Percentiles rank a stretch among this genome's conserved stretches.
phyloP scores from a whole-genome alignment of 2,888 invertebrate species.

The Julus scandinavius region DNA sequence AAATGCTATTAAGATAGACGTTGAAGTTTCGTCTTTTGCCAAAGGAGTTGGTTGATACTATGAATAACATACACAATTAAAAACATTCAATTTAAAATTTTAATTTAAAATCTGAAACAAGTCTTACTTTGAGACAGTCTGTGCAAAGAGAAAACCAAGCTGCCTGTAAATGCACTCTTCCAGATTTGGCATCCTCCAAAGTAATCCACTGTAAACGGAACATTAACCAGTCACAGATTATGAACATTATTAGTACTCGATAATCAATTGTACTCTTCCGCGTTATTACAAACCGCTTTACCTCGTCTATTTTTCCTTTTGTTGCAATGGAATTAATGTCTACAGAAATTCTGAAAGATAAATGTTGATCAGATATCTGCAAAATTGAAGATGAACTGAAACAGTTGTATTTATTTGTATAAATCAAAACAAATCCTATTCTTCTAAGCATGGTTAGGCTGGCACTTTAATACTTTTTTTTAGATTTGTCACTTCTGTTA shows the following conservation, averaged over 20 bases:
- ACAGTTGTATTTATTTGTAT: background rate
- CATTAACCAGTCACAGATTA: background rate
- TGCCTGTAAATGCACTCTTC: slow-evolving; percentile 88
- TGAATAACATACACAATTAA: background rate
- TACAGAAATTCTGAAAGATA: slow-evolving; percentile 74
- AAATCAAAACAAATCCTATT: background rate
- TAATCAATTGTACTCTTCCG: background rate
- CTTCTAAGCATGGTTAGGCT: background rate
- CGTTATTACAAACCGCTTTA: slow-evolving; percentile 64
- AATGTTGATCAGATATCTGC: background rate
- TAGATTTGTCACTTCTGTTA: background rate
- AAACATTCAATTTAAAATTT: background rate
- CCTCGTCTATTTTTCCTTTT: slow-evolving; percentile 78
- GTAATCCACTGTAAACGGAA: slow-evolving; percentile 83
- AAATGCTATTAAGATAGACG: slow-evolving; percentile 77
- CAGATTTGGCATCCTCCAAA: slow-evolving; percentile 94
- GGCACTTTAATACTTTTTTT: slow-evolving; percentile 12
- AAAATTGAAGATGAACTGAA: slow-evolving; percentile 25
- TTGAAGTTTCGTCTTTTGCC: slow-evolving; percentile 26
- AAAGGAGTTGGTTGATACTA: background rate
- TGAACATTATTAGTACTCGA: background rate
- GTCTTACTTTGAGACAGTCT: slow-evolving; percentile 77
- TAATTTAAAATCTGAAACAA: background rate
- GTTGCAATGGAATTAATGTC: slow-evolving; percentile 78
- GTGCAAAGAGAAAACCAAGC: slow-evolving; percentile 87